Evolutionary conservation across 2,113 vertebrate genomes (phyloP), one percentile per base, ranked within the genome.

Genomic region (Urocolius indicus): DNA sequence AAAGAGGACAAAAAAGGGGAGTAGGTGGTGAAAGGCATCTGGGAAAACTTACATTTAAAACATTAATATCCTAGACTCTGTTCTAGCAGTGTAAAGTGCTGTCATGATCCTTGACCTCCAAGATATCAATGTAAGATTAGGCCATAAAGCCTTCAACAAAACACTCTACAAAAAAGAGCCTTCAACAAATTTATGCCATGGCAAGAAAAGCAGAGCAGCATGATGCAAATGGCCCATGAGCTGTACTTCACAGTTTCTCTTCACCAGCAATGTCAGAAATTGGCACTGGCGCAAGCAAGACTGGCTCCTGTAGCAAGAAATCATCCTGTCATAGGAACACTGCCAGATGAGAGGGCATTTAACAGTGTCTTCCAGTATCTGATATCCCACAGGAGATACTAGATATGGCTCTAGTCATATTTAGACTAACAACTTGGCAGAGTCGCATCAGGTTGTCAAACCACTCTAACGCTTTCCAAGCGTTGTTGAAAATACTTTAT

Each of bases 381-480:
- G 48, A 48, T n/a, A 46, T 27, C 71, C 54, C 78, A 80, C 32
- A 45, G 45, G 19, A 87, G 51, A 71, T 6, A 36, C n/a, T 29
- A 55, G 51, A 43, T 27, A n/a, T 5, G 18, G 57, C 59, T 71
- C 45, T 27, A 41, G 66, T 34, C 61, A 66, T 68, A 84, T 63
- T 43, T 6, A 20, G 61, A 84, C 61, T 41, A 55, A 89, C 38
- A 86, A 51, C 5, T 30, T 36, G 67, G 51, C 32, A 71, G 4
- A 20, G 67, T 5, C 3, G 1, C 32, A 77, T 6, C 15, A 34
- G 4, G 38, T 55, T 77, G 22, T 43, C 83, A 49, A 34, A 34
- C 0, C 9, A 2, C 24, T 78, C 27, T 7, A 54, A 8, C 1
- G 8, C 1, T 15, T 48, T 22, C 32, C 59, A 11, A 4, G 6